Conservation (phyloP, 2,797 vertebrate species). For the Carduelis carduelis region DNA sequence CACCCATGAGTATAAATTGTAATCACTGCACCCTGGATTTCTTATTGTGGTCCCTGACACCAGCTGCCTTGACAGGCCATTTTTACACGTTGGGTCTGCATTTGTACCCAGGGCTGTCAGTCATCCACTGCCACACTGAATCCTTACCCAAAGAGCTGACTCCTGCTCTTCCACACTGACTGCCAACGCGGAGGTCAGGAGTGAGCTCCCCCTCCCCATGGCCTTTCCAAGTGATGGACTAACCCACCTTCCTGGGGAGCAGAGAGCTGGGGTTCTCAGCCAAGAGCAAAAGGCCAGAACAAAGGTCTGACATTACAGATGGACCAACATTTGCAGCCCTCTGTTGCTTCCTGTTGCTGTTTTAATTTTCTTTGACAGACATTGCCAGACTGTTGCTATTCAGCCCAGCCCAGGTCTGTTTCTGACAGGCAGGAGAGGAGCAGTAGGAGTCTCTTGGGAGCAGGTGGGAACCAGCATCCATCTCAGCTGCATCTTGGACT, state of each 20-base stretch:
- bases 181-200: not conserved
- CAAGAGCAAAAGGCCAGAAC: slow-evolving; percentile 21
- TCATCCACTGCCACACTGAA: not conserved
- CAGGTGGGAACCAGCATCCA: not conserved
- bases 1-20: not conserved
- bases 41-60: not conserved
- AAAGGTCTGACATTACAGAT: slow-evolving; percentile 16
- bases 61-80: not conserved
- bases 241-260: not conserved
- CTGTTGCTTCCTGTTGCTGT: not conserved
- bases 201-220: not conserved
- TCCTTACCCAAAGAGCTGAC: not conserved
- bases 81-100: not conserved
- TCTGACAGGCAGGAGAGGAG: not conserved
- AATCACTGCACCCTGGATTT: not conserved
- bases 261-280: not conserved
- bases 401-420: not conserved
- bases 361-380: not conserved
- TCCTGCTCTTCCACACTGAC: not conserved
- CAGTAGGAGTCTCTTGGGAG: not conserved
- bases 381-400: not conserved
- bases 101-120: not conserved
- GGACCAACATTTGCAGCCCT: not conserved
- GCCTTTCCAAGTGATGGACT: not conserved
- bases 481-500: not conserved